Conservation (phyloP, 2,888 invertebrate genomes). For the Thymelicus sylvestris region DNA sequence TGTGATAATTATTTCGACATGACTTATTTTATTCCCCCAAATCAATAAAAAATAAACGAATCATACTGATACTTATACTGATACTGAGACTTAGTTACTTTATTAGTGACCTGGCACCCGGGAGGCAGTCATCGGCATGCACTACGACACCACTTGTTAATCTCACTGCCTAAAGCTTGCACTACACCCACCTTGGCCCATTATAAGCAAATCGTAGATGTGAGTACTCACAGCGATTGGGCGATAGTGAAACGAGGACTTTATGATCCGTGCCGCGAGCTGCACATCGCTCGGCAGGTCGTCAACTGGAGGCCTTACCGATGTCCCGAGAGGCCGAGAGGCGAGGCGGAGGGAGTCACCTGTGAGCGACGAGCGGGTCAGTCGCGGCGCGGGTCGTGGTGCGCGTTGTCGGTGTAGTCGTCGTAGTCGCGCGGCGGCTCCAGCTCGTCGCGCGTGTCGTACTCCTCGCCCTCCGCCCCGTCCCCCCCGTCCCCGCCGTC, state of each 20-base stretch:
- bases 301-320: no score
- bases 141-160: background rate
- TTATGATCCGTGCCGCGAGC: background rate
- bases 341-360: no score
- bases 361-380: constrained; percentile 46
- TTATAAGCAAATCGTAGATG: background rate
- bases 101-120: background rate
- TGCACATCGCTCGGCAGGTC: background rate
- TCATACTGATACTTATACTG: no score
- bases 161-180: background rate
- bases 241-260: background rate
- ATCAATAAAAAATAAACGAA: no score
- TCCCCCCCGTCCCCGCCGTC: constrained; percentile 50
- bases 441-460: constrained; percentile 60
- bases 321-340: background rate
- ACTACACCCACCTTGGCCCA: background rate
- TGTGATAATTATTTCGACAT: no score
- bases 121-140: background rate
- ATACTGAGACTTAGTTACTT: no score
- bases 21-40: no score
- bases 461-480: constrained; percentile 52
- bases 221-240: background rate
- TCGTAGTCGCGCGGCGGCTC: constrained; percentile 72
- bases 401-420: constrained; percentile 78
- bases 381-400: constrained; percentile 66